Evolutionary conservation across 2,113 vertebrate genomes (phyloP).

Genomic region (Pholis gunnellus): DNA sequence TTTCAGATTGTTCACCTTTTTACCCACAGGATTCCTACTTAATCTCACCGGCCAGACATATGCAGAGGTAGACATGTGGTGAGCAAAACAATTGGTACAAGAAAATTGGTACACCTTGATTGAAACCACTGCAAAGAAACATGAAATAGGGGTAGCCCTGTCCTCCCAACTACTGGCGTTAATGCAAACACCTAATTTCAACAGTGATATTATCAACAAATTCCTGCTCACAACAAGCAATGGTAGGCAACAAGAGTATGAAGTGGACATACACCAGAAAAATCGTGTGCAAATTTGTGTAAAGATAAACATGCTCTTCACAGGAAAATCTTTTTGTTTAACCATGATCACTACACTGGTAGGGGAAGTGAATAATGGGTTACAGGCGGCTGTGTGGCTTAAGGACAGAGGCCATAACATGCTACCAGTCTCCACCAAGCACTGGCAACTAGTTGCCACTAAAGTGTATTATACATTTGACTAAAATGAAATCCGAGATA

Average conservation of each 20-base stretch:
- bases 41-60: not conserved
- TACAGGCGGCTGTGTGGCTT: not conserved
- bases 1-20: slow-evolving; percentile 11
- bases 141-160: not conserved
- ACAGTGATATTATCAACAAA: not conserved
- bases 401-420: not conserved
- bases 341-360: not conserved
- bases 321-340: not conserved
- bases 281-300: slow-evolving; percentile 1
- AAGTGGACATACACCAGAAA: not conserved
- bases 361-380: not conserved
- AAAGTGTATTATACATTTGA: not conserved
- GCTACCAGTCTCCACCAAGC: not conserved
- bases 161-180: not conserved
- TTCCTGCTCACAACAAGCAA: not conserved
- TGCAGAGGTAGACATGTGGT: not conserved
- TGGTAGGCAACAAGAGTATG: not conserved
- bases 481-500: not conserved
- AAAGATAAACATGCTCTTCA: not conserved
- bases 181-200: not conserved
- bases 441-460: not conserved
- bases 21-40: not conserved
- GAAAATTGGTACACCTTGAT: too few relatives aligned
- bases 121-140: not conserved
- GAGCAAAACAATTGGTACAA: not conserved